Percentiles rank a stretch among this genome's conserved stretches.
These are phyloP conservation scores for Oryzias javanicus DNA, from an alignment of 2,113 vertebrate genomes.

Conservation along the genomic window DNA sequence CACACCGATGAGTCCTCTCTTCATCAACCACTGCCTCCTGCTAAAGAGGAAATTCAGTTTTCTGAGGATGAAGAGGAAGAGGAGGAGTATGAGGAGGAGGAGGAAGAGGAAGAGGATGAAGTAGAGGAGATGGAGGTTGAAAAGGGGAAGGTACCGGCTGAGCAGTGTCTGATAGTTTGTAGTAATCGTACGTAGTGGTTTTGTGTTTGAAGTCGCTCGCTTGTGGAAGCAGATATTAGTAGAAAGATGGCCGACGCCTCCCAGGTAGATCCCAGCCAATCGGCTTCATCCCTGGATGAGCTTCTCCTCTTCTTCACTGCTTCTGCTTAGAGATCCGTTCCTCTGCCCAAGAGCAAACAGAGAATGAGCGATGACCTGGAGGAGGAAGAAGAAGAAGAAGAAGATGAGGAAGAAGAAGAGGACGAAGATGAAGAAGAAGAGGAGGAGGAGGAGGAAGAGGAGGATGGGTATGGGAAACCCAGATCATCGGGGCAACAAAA, in stretches of 20 bases:
- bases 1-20: slow-evolving; percentile 51
- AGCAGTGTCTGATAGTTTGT: slow-evolving; percentile 42
- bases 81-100: slow-evolving; percentile 29
- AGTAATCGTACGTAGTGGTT: slow-evolving; percentile 29
- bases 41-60: slow-evolving; percentile 42
- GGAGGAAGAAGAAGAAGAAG: slow-evolving; percentile 39
- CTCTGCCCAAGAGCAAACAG: slow-evolving; percentile 47
- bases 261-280: not conserved
- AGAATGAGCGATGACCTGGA: slow-evolving; percentile 61
- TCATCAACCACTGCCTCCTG: slow-evolving; percentile 25
- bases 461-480: slow-evolving; percentile 7
- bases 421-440: slow-evolving; percentile 15
- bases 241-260: no score
- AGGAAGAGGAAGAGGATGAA: slow-evolving; percentile 38
- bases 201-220: slow-evolving; percentile 1
- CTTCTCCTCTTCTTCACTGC: slow-evolving; percentile 40
- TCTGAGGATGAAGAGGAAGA: slow-evolving; percentile 63
- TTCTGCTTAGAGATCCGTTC: slow-evolving; percentile 53
- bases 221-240: no score
- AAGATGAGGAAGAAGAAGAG: not conserved
- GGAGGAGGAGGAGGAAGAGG: slow-evolving; percentile 16
- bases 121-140: slow-evolving; percentile 42
- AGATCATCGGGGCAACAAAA: slow-evolving; percentile 22
- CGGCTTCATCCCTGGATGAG: not conserved
- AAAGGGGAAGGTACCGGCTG: slow-evolving; percentile 68